Conservation (phyloP, 2,113 vertebrate genomes). For the Cyphomyrus plagiostoma region DNA sequence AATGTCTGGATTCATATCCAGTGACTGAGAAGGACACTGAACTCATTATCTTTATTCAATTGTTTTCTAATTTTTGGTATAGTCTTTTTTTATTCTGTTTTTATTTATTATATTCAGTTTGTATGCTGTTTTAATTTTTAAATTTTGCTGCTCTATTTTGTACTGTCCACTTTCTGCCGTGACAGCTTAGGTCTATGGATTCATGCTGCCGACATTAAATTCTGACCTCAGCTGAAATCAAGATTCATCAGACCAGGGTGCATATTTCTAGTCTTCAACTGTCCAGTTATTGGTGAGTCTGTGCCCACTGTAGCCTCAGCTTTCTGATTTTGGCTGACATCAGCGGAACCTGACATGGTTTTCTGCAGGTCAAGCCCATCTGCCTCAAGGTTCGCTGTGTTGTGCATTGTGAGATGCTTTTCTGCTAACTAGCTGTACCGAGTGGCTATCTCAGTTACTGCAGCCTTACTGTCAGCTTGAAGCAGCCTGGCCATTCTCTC, state of each 20-base stretch:
- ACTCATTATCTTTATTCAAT: not conserved
- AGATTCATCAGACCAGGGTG: not conserved
- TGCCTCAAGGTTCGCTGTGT: not conserved
- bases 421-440: not conserved
- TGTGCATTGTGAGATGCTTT: not conserved
- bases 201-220: not conserved
- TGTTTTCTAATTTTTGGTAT: too few species aligned
- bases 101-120: too few species aligned
- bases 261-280: not conserved
- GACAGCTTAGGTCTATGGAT: not conserved
- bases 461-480: not conserved
- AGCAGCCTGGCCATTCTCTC: not conserved
- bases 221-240: not conserved
- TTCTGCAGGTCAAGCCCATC: not conserved
- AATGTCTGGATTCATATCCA: not conserved
- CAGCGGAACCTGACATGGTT: not conserved
- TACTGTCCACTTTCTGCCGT: too few species aligned
- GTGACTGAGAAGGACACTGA: not conserved
- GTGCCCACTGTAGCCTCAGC: not conserved
- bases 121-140: too few species aligned
- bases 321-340: not conserved
- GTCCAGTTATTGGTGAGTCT: not conserved
- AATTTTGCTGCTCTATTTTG: too few species aligned
- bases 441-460: not conserved
- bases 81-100: too few species aligned